Base-by-base conservation (phyloP, 1,140 invertebrate genomes). In the Forficula auricularia region DNA sequence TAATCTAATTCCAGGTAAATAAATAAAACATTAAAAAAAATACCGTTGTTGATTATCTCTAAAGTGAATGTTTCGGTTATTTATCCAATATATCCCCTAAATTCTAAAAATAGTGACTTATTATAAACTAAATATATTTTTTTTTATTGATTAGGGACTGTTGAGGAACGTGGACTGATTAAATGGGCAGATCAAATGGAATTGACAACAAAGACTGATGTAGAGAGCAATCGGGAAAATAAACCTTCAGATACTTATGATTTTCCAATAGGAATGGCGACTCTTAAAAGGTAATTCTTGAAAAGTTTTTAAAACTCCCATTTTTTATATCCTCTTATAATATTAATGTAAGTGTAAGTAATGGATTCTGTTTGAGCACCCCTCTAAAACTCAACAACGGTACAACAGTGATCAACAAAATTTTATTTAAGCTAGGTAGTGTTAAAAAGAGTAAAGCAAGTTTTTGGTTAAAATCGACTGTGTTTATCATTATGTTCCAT, bases 1-100 rank as follows among this genome's bases (percentile, higher is more conserved):
- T 57, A 87, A 91, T 55, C 60, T 82, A 1, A 78, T 90, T 48
- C 85, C 86, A 53, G 86, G 84, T 86, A 66, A 2, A 0, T 33
- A 8, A 7, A 8, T 30, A 8, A 22, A 8, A 9, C 8, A 39
- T n/a, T 12, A 39, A 37, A 38, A n/a, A 16, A 10, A 10, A 38
- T 38, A 9, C 36, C 8, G 14, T 9, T 15, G 9, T 16, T 16
- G 8, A 10, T 10, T 12, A 12, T 8, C 9, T 9, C 36, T 9
- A 16, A 10, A 9, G 8, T 15, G 14, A 8, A 38, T 9, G 36
- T 10, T 8, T 14, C 9, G 16, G n/a, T 16, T 6, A 22, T 19
- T 22, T 19, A 13, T 16, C 36, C 8, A 38, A 10, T 38, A 15
- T 9, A 9, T 9, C 9, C 14, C 10, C 9, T 8, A 40, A 30